Percentiles rank a stretch among this genome's conserved stretches.
Evolutionary conservation across 2,888 invertebrate genomes (phyloP).

Genomic region (Leptopilina syphax): DNA sequence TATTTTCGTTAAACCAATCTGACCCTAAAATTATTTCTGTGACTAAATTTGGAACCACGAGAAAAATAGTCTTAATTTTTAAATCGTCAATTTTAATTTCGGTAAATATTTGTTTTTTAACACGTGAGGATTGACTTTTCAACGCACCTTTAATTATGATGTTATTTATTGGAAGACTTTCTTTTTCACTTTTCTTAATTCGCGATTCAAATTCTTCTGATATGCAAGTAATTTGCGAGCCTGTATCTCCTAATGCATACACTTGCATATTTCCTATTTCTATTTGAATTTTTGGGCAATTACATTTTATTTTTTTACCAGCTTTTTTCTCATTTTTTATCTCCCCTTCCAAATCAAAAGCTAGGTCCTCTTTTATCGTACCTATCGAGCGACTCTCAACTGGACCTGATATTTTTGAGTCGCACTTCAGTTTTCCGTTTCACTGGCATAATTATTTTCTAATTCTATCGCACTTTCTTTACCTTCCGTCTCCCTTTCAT

Average conservation of each 20-base stretch:
- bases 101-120: not conserved
- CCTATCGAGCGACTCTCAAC: not conserved
- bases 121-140: not conserved
- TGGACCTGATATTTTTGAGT: not conserved
- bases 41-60: not conserved
- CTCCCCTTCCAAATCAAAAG: not conserved
- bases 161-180: not conserved
- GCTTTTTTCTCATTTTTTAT: too few species aligned
- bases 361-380: constrained; percentile 1
- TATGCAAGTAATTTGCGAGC: too few species aligned
- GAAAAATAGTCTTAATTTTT: not conserved
- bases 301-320: too few species aligned
- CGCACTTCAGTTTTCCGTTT: not conserved
- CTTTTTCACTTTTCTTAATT: not conserved
- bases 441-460: not conserved
- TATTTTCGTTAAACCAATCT: not conserved
- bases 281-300: too few species aligned
- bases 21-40: not conserved
- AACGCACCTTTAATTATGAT: not conserved
- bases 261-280: too few species aligned
- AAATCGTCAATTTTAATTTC: not conserved
- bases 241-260: too few species aligned
- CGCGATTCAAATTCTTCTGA: too few species aligned
- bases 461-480: not conserved
- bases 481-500: not conserved